Conservation (phyloP, 2,888 invertebrate genomes). For the Thelaira solivaga region DNA sequence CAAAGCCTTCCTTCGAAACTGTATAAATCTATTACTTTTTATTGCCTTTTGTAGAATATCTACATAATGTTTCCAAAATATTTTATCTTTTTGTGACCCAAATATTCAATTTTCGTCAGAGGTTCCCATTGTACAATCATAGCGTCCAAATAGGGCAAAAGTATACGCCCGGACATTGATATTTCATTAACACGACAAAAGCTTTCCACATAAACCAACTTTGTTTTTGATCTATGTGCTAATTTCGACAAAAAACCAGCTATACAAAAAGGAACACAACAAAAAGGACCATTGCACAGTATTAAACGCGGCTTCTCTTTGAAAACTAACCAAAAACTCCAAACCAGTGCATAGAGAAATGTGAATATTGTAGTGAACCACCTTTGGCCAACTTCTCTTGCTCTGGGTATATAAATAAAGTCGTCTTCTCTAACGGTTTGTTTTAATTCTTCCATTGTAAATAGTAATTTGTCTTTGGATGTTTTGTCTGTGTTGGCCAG, state of each 20-base stretch:
- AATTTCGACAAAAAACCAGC: constrained; percentile 86
- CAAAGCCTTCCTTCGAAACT: too few species aligned
- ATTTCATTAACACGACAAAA: constrained; percentile 93
- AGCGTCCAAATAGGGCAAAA: constrained; percentile 89
- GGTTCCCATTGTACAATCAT: constrained; percentile 96
- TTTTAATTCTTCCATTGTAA: constrained; percentile 75
- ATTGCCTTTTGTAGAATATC: too few species aligned
- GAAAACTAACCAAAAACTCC: constrained; percentile 83
- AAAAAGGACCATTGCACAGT: constrained; percentile 97
- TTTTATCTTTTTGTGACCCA: constrained; percentile 78
- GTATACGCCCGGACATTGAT: constrained; percentile 92
- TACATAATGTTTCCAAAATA: constrained; percentile 87
- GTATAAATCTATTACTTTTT: too few species aligned
- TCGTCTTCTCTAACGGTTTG: constrained; percentile 78
- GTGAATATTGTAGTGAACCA: constrained; percentile 87
- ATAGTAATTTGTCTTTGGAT: constrained; percentile 83
- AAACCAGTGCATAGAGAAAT: constrained; percentile 84
- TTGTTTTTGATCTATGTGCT: constrained; percentile 81
- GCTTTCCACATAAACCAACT: constrained; percentile 95
- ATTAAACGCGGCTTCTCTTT: constrained; percentile 87
- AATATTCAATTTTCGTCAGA: constrained; percentile 77
- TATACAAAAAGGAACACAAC: constrained; percentile 93
- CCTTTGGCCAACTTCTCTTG: constrained; percentile 91
- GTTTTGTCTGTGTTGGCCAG: constrained; percentile 87
- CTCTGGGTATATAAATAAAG: constrained; percentile 83